phyloP scores from a whole-genome alignment of 2,888 invertebrate species.

The Melieria omissa region DNA sequence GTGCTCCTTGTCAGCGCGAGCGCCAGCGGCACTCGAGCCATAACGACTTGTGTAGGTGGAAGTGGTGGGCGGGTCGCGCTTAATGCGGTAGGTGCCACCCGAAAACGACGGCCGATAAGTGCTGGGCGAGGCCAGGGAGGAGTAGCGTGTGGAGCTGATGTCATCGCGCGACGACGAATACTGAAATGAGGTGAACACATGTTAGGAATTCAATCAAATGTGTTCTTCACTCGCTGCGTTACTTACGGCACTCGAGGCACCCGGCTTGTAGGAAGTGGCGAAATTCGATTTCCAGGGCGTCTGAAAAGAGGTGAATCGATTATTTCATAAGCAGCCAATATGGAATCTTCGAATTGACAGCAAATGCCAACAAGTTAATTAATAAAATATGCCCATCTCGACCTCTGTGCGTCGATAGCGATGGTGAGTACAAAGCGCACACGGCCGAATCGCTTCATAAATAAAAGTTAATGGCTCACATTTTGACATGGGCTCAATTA shows the following conservation, averaged over 20 bases:
- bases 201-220: neutral
- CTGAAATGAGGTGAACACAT: constrained; percentile 45
- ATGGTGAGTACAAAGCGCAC: constrained; percentile 8
- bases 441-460: constrained; percentile 15
- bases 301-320: constrained; percentile 47
- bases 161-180: constrained; percentile 62
- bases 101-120: constrained; percentile 66
- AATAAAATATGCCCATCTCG: neutral
- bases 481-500: constrained; percentile 31
- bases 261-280: constrained; percentile 61
- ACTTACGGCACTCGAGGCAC: constrained; percentile 58
- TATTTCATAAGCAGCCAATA: neutral
- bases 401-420: neutral
- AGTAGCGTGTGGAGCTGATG: constrained; percentile 55
- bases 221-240: neutral
- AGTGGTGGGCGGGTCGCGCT: constrained; percentile 58
- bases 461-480: constrained; percentile 25
- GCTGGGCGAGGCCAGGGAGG: constrained; percentile 60
- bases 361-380: neutral
- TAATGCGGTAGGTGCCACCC: constrained; percentile 65
- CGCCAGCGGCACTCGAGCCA: constrained; percentile 41
- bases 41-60: constrained; percentile 62
- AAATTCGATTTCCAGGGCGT: constrained; percentile 64
- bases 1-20: constrained; percentile 43
- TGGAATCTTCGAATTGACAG: neutral